These are phyloP conservation scores for Hystrix brachyura DNA, from an alignment of 2,113 vertebrate species.

Conservation along the genomic window DNA sequence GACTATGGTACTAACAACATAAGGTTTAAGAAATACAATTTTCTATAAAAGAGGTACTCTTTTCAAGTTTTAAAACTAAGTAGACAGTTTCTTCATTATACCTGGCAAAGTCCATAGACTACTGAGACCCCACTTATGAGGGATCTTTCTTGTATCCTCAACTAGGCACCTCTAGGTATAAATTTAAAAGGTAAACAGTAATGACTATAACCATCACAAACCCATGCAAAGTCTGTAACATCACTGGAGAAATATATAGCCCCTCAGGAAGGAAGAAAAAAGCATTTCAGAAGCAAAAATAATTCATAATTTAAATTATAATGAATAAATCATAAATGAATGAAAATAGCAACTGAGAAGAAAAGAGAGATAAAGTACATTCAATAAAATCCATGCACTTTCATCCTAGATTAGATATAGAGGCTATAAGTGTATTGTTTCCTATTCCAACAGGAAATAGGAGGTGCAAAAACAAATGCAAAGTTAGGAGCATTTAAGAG, in stretches of 20 bases:
- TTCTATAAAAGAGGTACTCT: not conserved
- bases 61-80: constrained; percentile 6
- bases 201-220: not conserved
- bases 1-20: not conserved
- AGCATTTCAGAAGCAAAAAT: constrained; percentile 22
- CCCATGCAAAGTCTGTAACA: not conserved
- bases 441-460: not conserved
- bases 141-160: constrained; percentile 11
- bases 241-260: not conserved
- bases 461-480: constrained; percentile 4
- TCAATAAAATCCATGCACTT: not conserved
- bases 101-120: not conserved
- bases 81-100: not conserved
- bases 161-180: not conserved
- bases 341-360: not conserved
- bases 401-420: not conserved
- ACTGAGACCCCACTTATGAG: not conserved
- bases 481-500: not conserved
- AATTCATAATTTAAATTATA: not conserved
- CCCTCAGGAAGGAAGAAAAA: not conserved
- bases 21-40: not conserved
- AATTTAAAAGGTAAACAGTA: constrained; percentile 29
- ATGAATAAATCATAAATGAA: constrained; percentile 26
- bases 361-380: constrained; percentile 17
- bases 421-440: not conserved